Conservation (phyloP, 2,113 vertebrate genomes). For the Paramormyrops kingsleyae region DNA sequence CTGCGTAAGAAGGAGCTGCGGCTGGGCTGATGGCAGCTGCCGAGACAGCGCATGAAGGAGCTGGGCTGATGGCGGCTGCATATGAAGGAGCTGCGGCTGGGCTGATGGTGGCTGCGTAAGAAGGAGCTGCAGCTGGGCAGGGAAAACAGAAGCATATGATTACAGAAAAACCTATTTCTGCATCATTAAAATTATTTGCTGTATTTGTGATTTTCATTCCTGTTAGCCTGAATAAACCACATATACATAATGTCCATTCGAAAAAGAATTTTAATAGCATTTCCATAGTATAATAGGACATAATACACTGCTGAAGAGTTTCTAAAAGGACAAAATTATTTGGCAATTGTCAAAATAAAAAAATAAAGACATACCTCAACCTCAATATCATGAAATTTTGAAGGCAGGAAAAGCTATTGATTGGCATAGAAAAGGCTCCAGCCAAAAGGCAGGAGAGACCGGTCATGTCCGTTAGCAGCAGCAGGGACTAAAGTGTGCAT, state of each 20-base stretch:
- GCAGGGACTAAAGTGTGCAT: background rate
- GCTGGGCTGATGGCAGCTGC: no score
- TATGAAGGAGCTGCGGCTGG: no score
- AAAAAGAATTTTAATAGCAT: background rate
- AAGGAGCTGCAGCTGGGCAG: background rate
- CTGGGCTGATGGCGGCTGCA: no score
- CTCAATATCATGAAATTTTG: background rate
- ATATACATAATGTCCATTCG: background rate
- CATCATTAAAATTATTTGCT: background rate
- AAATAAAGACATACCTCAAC: background rate
- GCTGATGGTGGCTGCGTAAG: no score
- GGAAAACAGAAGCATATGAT: background rate
- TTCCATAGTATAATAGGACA: background rate
- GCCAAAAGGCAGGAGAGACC: background rate
- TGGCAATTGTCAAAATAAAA: background rate
- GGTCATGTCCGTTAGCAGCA: background rate
- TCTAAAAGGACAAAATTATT: background rate
- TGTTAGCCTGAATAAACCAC: background rate
- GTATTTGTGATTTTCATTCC: background rate
- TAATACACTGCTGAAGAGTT: background rate
- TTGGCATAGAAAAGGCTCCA: background rate
- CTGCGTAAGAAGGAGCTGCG: no score
- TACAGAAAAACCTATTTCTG: background rate
- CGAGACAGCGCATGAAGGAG: no score
- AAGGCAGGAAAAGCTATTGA: background rate